phyloP scores from a whole-genome alignment of 2,888 invertebrate genomes.

The Crocallis elinguaria region DNA sequence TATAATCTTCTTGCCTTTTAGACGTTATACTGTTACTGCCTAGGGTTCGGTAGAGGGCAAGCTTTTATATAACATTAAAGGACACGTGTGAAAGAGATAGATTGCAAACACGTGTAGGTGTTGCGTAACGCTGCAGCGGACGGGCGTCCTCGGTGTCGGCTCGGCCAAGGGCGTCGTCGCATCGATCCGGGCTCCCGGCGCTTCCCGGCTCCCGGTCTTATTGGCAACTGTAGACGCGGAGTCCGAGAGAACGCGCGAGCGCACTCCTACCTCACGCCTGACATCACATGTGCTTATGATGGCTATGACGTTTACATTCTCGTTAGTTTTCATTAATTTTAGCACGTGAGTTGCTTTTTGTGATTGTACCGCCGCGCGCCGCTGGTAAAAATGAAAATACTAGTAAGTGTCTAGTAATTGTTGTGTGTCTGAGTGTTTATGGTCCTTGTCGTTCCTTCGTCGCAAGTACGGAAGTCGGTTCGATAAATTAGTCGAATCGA shows the following conservation, averaged over 20 bases:
- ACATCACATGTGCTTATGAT: too few relatives aligned
- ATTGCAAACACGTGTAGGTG: slow-evolving; percentile 34
- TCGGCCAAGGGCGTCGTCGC: slow-evolving; percentile 79
- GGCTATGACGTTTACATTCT: too few relatives aligned
- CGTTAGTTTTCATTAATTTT: too few relatives aligned
- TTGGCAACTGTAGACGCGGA: slow-evolving; percentile 34
- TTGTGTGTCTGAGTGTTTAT: too few relatives aligned
- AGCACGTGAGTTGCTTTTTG: too few relatives aligned
- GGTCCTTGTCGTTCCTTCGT: too few relatives aligned
- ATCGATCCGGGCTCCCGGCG: slow-evolving; percentile 56
- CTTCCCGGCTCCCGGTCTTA: neutral
- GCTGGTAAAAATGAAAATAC: too few relatives aligned
- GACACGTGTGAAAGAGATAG: slow-evolving; percentile 22
- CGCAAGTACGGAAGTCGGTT: too few relatives aligned
- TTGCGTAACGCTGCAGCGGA: slow-evolving; percentile 73
- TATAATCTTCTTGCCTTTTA: slow-evolving; percentile 14
- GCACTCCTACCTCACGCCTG: slow-evolving; percentile 36
- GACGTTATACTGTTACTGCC: neutral
- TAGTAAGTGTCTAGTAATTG: too few relatives aligned
- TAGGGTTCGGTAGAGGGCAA: neutral
- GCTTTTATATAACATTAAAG: slow-evolving; percentile 20
- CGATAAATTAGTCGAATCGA: too few relatives aligned
- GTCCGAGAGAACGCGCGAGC: slow-evolving; percentile 51
- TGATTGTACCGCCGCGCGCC: too few relatives aligned
- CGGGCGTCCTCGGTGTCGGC: slow-evolving; percentile 65